Evolutionary conservation across 2,113 vertebrate genomes (phyloP), one percentile per base, ranked within the genome.

Genomic region (Motacilla alba): DNA sequence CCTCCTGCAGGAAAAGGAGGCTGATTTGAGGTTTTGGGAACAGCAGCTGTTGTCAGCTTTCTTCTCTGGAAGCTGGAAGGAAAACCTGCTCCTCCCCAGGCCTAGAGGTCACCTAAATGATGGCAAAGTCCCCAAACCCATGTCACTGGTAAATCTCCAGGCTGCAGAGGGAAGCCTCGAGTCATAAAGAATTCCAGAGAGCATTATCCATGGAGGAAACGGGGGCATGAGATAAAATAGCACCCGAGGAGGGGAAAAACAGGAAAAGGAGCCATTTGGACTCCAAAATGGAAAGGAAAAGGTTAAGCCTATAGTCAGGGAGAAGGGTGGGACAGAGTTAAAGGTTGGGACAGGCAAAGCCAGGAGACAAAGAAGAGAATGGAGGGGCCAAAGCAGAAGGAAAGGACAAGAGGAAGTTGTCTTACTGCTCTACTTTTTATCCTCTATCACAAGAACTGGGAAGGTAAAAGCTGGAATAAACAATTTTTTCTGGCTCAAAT

Each of bases 271-370:
- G 18, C 47, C 30, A n/a, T 69, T 66, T 46, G 60, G 58, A 22
- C 46, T 74, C 59, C 12, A 28, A 67, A 92, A 66, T 0, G 1
- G 84, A 39, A 89, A 82, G 37, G 64, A 83, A 95, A 63, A 94
- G 87, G 81, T 93, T 96, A 94, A 93, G 47, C 64, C 60, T 78
- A 20, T 93, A 92, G 68, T 81, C 87, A 94, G 70, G 80, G 87
- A 91, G 89, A 89, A 78, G 52, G 56, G 20, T 83, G 22, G 7
- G 47, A 63, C 28, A 74, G 85, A 75, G 47, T 27, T 28, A 75
- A 82, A 75, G 73, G 50, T 49, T 7, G 46, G 64, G 55, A 80
- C 83, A 83, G 74, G 60, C 30, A 15, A 89, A 66, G 37, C 37
- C 46, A 20, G 50, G 63, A 89, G 79, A 37, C 15, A 66, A 83